Base-by-base conservation (phyloP, 2,113 vertebrate genomes). In the Mesoclemmys tuberculata region DNA sequence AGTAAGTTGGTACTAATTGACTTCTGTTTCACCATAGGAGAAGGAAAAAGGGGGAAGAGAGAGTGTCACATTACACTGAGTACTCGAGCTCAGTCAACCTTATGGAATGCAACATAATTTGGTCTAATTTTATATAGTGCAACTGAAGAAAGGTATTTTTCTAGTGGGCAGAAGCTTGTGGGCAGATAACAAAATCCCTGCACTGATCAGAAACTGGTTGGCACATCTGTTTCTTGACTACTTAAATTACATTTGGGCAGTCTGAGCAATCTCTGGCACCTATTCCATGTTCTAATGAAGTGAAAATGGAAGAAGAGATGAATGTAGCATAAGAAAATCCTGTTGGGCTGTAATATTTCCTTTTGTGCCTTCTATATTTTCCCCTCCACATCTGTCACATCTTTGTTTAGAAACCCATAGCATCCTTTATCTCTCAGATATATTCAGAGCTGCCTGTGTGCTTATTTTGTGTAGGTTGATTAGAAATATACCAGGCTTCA, bases 141-240 rank as follows among this genome's bases (percentile, higher is more conserved):
- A 80, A 94, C 92, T 97, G 74, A 92, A 97, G 92, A 96, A 95
- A 95, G 95, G 64, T 81, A 88, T 79, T 85, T 95, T 95, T 95
- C 91, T 94, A 95, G 87, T 61, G 54, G 90, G 94, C 78, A 88
- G 93, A 85, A 92, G 83, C 82, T 90, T 93, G 89, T 96, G 96
- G 89, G 89, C 81, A 95, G 93, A 89, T 95, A 97, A 80, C 86
- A 95, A 96, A 96, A 97, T 95, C 89, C 68, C 89, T 90, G 27
- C 87, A 94, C 93, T 97, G 96, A 97, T 95, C 95, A 97, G 94
- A 94, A 96, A 91, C 93, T 92, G 97, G 93, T 96, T 90, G 89
- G 96, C 97, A 96, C 95, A 96, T 97, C 96, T 97, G 97, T 96
- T 97, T 75, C 74, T 87, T 96, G 97, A 96, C 95, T 96, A 95